Evolutionary conservation across 2,888 invertebrate genomes (phyloP).

Genomic region (Cataglyphis albicans): DNA sequence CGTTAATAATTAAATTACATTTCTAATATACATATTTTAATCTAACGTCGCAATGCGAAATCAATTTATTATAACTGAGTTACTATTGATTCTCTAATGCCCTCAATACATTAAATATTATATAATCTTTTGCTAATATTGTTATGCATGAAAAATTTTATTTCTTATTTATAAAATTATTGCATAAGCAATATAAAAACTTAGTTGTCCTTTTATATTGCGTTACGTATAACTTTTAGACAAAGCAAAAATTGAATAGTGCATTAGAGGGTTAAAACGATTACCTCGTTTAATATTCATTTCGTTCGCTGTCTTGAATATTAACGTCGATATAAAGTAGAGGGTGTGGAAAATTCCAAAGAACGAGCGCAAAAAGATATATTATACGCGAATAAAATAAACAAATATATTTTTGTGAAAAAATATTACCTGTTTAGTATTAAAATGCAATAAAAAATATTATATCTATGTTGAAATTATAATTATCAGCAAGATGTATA

Average conservation of each 20-base stretch:
- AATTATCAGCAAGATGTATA: conserved; percentile 1
- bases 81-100: not conserved
- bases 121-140: not conserved
- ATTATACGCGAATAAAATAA: conserved; percentile 16
- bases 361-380: not conserved
- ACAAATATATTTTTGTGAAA: not conserved
- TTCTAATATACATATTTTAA: not conserved
- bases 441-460: not conserved
- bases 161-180: conserved; percentile 10
- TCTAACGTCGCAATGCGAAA: not conserved
- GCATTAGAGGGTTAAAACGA: conserved; percentile 81
- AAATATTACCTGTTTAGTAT: not conserved
- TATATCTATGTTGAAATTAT: not conserved
- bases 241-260: conserved; percentile 20
- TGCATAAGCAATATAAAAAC: not conserved
- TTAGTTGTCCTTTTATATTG: not conserved
- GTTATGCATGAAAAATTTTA: not conserved
- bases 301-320: conserved; percentile 83
- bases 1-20: not conserved
- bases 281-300: conserved; percentile 85
- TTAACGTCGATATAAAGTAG: conserved; percentile 79
- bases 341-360: conserved; percentile 28
- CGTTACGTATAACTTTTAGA: conserved; percentile 29
- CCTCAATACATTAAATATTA: not conserved
- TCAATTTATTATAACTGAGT: not conserved